phyloP scores from a whole-genome alignment of 2,888 invertebrate species.

The Scrobipalpa costella region DNA sequence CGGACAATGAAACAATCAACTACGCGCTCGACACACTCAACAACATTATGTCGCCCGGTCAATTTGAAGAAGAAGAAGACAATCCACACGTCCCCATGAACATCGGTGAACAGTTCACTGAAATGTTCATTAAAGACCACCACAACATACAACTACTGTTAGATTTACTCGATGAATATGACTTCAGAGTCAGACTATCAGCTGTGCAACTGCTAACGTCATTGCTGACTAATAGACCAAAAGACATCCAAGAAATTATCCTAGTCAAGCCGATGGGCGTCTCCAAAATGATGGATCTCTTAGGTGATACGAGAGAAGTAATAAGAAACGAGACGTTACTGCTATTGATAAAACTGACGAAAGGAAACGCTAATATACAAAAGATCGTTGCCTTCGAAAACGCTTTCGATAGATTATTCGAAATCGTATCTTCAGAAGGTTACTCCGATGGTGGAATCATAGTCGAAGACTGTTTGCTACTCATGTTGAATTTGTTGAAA shows the following conservation, averaged over 20 bases:
- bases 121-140: conserved; percentile 96
- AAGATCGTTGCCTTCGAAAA: conserved; percentile 99
- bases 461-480: conserved; percentile 97
- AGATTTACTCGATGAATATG: conserved; percentile 95
- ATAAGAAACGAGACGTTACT: conserved; percentile 96
- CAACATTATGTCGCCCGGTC: conserved; percentile 91
- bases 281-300: conserved; percentile 97
- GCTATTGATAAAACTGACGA: conserved; percentile 94
- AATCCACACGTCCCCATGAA: conserved; percentile 84
- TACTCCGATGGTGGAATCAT: conserved; percentile 98
- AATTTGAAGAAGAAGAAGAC: conserved; percentile 90
- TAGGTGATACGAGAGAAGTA: conserved; percentile 96
- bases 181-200: conserved; percentile 95
- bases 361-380: conserved; percentile 97
- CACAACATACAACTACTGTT: conserved; percentile 92
- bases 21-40: conserved; percentile 95
- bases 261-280: conserved; percentile 97
- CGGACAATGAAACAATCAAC: conserved; percentile 95
- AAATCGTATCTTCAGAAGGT: conserved; percentile 95
- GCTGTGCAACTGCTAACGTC: conserved; percentile 94
- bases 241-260: conserved; percentile 93
- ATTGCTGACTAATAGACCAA: conserved; percentile 91
- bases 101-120: conserved; percentile 96
- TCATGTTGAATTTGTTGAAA: conserved; percentile 95
- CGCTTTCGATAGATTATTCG: conserved; percentile 97